Base-by-base conservation (phyloP, 2,113 vertebrate genomes). In the Zosterops borbonicus region DNA sequence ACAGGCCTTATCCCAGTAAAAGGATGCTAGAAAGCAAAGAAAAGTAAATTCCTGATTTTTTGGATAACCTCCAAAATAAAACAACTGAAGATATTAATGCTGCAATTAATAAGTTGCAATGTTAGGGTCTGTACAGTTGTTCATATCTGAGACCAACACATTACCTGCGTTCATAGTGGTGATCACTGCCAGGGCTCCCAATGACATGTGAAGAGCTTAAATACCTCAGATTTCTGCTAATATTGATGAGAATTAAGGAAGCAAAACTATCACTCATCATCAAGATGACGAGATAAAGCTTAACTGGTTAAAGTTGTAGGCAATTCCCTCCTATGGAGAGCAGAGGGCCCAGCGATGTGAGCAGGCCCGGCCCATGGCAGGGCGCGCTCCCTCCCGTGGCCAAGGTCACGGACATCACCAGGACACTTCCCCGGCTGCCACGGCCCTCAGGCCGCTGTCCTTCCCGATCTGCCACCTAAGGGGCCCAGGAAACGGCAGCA, bases 381-480 rank as follows among this genome's bases (percentile, higher is more conserved):
- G 4, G 31, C 10, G 7, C 9, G 22, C 31, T 23, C 14, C 35
- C 33, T 42, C 35, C 25, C n/a, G n/a, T n/a, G 31, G 31, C 49
- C 35, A 9, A 37, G 25, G n/a, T 5, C 29, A 14, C 1, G 0
- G 28, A 25, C 14, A 12, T 25, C 55, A 31, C 24, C 41, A 53
- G 47, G 53, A 28, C 53, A 10, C 46, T 4, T 10, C n/a, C 24
- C 55, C 12, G 49, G 55, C 25, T 28, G 41, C 21, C 35, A 14
- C 0, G 3, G 55, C 35, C 55, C 35, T 70, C 56, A 55, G 2
- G 7, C 17, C 16, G 1, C 70, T 49, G 49, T 35, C 55, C 0
- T 4, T 31, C 41, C 63, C 4, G 0, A 13, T 16, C 14, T 14
- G 23, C 29, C 49, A 5, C 3, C 0, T 0, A 12, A 41, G 12